These are phyloP conservation scores for Zonotrichia leucophrys DNA, from an alignment of 2,113 vertebrate genomes.

Conservation along the genomic window DNA sequence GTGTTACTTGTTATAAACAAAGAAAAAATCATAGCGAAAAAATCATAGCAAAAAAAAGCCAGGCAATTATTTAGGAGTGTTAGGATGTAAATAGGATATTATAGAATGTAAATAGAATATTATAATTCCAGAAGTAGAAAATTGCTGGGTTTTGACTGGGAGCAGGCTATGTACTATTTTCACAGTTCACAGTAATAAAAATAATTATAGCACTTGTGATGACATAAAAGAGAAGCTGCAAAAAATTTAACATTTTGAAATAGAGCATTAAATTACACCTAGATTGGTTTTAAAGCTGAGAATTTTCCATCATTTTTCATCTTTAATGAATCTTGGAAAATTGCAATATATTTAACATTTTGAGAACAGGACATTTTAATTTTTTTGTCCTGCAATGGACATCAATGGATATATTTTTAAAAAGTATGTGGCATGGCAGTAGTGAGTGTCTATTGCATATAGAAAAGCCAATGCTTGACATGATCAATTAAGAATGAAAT, in stretches of 20 bases:
- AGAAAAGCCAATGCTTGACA: background rate
- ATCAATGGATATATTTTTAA: background rate
- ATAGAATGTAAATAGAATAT: background rate
- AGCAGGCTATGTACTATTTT: constrained; percentile 4
- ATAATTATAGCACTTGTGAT: constrained; percentile 9
- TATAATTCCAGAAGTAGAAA: background rate
- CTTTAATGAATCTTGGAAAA: background rate
- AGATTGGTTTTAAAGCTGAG: background rate
- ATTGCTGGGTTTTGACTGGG: background rate
- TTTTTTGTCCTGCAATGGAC: background rate
- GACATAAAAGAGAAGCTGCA: background rate
- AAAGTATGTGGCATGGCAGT: background rate
- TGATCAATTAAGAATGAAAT: background rate
- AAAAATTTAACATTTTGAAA: background rate
- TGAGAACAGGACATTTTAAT: background rate
- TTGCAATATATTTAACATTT: background rate
- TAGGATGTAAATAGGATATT: background rate
- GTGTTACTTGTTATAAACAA: background rate
- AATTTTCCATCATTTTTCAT: background rate
- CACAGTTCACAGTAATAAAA: constrained; percentile 37
- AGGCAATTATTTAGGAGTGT: background rate
- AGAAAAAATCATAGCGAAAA: background rate
- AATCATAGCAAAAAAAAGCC: background rate
- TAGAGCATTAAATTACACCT: background rate
- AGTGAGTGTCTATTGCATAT: background rate